Conservation (phyloP, 1,140 invertebrate species). For the Nixonia krombeini region DNA sequence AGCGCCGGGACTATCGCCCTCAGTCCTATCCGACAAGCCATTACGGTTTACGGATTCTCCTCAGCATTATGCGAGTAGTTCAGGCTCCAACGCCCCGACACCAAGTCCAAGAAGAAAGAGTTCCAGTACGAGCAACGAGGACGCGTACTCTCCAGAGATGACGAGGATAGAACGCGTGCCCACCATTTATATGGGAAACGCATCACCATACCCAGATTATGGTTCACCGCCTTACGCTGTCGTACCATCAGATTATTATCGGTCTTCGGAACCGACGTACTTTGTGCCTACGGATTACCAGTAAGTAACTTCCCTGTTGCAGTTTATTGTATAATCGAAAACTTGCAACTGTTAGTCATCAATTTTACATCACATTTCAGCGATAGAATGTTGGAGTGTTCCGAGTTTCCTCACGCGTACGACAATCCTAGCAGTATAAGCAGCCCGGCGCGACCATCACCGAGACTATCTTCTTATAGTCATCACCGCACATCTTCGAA, state of each 20-base stretch:
- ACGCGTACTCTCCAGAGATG: slow-evolving; percentile 66
- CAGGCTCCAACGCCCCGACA: slow-evolving; percentile 74
- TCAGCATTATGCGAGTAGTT: slow-evolving; percentile 74
- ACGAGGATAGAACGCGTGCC: slow-evolving; percentile 69
- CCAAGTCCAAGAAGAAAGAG: slow-evolving; percentile 80
- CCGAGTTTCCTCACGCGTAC: slow-evolving; percentile 73
- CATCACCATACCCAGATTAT: slow-evolving; percentile 58
- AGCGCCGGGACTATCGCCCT: slow-evolving; percentile 57
- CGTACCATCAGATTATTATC: slow-evolving; percentile 58
- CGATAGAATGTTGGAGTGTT: slow-evolving; percentile 65
- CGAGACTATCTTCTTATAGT: slow-evolving; percentile 68
- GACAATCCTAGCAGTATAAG: slow-evolving; percentile 74
- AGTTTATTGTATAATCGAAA: no score
- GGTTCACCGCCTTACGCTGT: slow-evolving; percentile 62
- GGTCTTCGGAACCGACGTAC: slow-evolving; percentile 58
- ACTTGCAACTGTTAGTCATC: no score
- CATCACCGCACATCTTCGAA: slow-evolving; percentile 81
- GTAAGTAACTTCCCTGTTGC: no score
- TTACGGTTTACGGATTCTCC: slow-evolving; percentile 84
- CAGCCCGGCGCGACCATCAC: slow-evolving; percentile 70
- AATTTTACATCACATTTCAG: slow-evolving; percentile 53
- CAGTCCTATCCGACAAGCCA: slow-evolving; percentile 73
- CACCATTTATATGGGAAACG: slow-evolving; percentile 71
- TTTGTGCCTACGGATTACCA: slow-evolving; percentile 61
- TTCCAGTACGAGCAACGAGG: slow-evolving; percentile 77